Base-by-base conservation (phyloP, 1,140 invertebrate species). In the Brachionus rotundiformis region DNA sequence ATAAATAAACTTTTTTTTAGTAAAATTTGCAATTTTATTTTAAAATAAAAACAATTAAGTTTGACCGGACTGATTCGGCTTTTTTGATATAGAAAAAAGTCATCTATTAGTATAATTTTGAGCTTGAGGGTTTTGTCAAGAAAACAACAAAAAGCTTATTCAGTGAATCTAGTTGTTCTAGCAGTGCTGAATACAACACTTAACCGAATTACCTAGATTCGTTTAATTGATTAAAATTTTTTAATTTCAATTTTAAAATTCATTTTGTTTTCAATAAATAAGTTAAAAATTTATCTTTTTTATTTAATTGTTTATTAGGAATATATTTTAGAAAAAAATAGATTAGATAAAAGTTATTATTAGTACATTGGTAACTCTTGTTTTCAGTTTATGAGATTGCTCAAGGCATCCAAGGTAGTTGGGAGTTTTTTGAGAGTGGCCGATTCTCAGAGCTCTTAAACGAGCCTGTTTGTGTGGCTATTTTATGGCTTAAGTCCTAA, bases 131-230 rank as follows among this genome's bases (percentile, higher is more conserved):
- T 54, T 54, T 54, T 54, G 47, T 54, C 47, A 54, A 54, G 47
- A 54, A 54, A 54, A 54, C 47, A 54, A 54, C 47, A 54, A 19
- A 54, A 41, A 54, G 23, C 47, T 54, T n/a, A 54, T 54, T 54
- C 19, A 54, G 47, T 6, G 39, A 41, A 41, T 41, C 39, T 41
- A 41, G 19, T 54, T 54, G 47, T 54, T 25, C 47, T 54, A 54
- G n/a, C 23, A 54, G 19, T 54, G 47, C 47, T 19, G 47, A 54
- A 54, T n/a, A 54, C 47, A 54, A 54, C 47, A 54, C 47, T 54
- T 54, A 54, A 54, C 47, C 47, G 47, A 54, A 54, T 54, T 54
- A 54, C 47, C 47, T 54, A 54, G 47, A 54, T 54, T 54, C 47
- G 47, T 54, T 19, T 54, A 54, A 54, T 54, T 54, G 19, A 54